Evolutionary conservation across 2,113 vertebrate species (phyloP).

Genomic region (Tragelaphus strepsiceros): DNA sequence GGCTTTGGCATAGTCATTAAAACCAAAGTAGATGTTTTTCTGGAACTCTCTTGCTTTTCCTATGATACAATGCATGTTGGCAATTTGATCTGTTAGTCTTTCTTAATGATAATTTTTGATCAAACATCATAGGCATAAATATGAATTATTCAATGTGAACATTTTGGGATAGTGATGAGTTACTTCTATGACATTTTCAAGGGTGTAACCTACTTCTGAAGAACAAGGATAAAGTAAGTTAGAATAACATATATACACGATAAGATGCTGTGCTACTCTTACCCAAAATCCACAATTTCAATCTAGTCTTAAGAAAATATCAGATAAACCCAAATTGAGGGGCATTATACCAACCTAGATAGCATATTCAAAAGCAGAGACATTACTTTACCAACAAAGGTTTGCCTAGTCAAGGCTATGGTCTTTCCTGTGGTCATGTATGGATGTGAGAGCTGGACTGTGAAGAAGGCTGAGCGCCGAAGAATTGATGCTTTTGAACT

Average conservation of each 20-base stretch:
- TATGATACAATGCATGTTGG: not conserved
- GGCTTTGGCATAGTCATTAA: not conserved
- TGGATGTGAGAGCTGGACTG: no score
- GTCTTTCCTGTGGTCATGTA: no score
- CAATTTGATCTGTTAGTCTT: not conserved
- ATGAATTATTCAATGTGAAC: not conserved
- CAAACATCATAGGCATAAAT: not conserved
- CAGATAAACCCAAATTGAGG: not conserved
- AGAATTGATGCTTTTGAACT: no score
- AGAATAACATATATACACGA: not conserved
- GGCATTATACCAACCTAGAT: not conserved
- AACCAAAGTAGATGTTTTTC: not conserved
- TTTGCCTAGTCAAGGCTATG: no score
- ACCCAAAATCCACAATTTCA: not conserved
- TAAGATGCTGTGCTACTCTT: not conserved
- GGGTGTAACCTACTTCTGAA: not conserved
- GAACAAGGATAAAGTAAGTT: not conserved
- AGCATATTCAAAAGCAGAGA: no score
- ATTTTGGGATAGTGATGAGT: not conserved
- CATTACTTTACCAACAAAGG: no score
- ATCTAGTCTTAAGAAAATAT: not conserved
- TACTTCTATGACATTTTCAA: not conserved
- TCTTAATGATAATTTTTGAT: not conserved
- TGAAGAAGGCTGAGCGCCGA: no score
- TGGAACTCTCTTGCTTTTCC: not conserved